Conservation (phyloP, 2,888 invertebrate genomes). For the Biston betularia region DNA sequence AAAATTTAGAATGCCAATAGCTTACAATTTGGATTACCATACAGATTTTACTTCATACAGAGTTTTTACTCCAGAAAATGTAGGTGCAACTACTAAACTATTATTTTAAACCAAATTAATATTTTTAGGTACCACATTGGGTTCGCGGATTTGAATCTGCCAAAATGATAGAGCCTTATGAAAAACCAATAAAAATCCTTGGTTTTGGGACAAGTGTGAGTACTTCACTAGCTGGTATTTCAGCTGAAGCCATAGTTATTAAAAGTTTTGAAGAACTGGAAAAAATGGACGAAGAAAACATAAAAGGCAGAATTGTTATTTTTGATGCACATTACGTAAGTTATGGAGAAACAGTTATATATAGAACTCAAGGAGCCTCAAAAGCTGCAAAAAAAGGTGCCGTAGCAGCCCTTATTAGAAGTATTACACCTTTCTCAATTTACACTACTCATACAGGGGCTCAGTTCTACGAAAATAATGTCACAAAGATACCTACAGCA, state of each 20-base stretch:
- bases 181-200: conserved; percentile 87
- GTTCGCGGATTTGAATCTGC: conserved; percentile 88
- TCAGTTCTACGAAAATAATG: conserved; percentile 85
- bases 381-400: conserved; percentile 90
- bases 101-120: neutral
- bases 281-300: conserved; percentile 70
- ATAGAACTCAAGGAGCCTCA: conserved; percentile 88
- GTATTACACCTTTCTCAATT: conserved; percentile 91
- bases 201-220: conserved; percentile 90
- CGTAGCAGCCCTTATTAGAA: conserved; percentile 89
- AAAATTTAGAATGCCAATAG: neutral
- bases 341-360: conserved; percentile 89
- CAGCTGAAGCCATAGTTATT: conserved; percentile 90
- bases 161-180: conserved; percentile 86
- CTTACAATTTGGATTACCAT: no score
- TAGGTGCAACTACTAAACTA: neutral
- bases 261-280: conserved; percentile 89
- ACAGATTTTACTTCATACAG: no score
- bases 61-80: no score
- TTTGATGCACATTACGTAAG: conserved; percentile 88
- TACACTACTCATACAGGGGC: conserved; percentile 91
- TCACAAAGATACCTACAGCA: conserved; percentile 89
- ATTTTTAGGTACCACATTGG: conserved; percentile 71
- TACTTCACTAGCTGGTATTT: conserved; percentile 89
- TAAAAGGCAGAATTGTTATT: conserved; percentile 91